These are phyloP conservation scores for Melanostigma gelatinosum DNA, from an alignment of 2,113 vertebrate genomes.

Conservation along the genomic window DNA sequence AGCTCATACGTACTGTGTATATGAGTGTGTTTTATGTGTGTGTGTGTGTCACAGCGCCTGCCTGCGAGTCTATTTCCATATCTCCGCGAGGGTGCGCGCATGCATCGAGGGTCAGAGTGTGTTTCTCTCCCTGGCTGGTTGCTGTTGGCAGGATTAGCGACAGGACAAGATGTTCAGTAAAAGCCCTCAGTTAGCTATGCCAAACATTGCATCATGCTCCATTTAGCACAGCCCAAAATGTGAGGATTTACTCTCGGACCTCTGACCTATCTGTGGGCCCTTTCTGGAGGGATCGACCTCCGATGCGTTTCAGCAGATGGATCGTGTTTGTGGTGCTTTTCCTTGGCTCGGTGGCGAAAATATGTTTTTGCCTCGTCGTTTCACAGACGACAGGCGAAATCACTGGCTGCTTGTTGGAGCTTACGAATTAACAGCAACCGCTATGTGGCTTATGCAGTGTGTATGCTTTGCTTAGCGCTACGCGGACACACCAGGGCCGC, in stretches of 20 bases:
- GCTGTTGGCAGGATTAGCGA: constrained; percentile 80
- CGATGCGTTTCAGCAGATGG: constrained; percentile 72
- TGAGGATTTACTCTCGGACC: constrained; percentile 75
- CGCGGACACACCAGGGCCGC: not conserved
- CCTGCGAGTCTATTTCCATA: constrained; percentile 37
- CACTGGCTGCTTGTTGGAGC: constrained; percentile 12
- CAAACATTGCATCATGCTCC: constrained; percentile 79
- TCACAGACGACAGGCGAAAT: constrained; percentile 38
- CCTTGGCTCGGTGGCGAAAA: constrained; percentile 62
- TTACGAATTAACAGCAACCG: constrained; percentile 23
- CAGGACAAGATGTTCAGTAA: constrained; percentile 82
- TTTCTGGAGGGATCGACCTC: constrained; percentile 68
- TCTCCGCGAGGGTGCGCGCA: constrained; percentile 37
- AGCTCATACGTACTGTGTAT: not conserved
- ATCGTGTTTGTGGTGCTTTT: constrained; percentile 69
- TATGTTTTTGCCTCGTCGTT: constrained; percentile 59
- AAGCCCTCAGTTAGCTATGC: constrained; percentile 69
- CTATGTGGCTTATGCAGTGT: constrained; percentile 4
- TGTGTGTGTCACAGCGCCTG: not conserved
- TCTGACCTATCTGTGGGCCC: constrained; percentile 71
- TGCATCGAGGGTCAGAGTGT: constrained; percentile 66
- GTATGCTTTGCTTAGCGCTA: not conserved
- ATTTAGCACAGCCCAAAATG: constrained; percentile 79
- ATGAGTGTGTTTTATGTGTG: not conserved
- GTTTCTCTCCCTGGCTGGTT: constrained; percentile 73